Percentiles rank a stretch among this genome's conserved stretches.
These are phyloP conservation scores for Zaprionus africanus DNA, from an alignment of 1,140 invertebrate species.

Conservation along the genomic window DNA sequence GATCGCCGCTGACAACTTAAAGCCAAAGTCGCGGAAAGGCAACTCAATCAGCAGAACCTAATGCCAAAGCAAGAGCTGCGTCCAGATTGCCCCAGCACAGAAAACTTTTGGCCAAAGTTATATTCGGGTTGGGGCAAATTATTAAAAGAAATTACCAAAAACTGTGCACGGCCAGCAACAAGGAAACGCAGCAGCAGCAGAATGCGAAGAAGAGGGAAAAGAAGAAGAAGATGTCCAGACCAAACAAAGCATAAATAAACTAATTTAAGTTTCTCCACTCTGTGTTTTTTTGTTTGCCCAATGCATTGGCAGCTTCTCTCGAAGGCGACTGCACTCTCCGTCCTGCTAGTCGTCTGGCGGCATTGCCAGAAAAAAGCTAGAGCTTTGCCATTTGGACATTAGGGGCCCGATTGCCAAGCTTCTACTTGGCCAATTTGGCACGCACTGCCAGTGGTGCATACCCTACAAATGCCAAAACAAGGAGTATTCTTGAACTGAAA, in stretches of 20 bases:
- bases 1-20: conserved; percentile 74
- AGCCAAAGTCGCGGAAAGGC: conserved; percentile 58
- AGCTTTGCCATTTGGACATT: conserved; percentile 17
- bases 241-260: conserved; percentile 81
- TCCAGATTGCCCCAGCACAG: conserved; percentile 7
- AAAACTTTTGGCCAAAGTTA: conserved; percentile 64
- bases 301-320: conserved; percentile 19
- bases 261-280: conserved; percentile 70
- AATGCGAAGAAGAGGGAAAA: background rate
- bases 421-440: conserved; percentile 55
- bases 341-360: conserved; percentile 20
- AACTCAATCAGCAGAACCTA: conserved; percentile 75
- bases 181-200: background rate
- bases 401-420: conserved; percentile 19
- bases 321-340: conserved; percentile 10
- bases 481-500: background rate
- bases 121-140: conserved; percentile 51
- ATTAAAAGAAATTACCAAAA: conserved; percentile 57
- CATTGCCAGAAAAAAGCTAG: conserved; percentile 20
- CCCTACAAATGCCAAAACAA: background rate
- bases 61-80: conserved; percentile 30
- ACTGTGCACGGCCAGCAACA: background rate
- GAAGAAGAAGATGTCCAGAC: conserved; percentile 37
- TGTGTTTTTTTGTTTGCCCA: conserved; percentile 28
- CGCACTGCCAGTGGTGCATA: conserved; percentile 4